Percentiles rank a stretch among this genome's conserved stretches.
Conservation (phyloP, 1,140 invertebrate species). For the Pseudobourletiella spinata region DNA sequence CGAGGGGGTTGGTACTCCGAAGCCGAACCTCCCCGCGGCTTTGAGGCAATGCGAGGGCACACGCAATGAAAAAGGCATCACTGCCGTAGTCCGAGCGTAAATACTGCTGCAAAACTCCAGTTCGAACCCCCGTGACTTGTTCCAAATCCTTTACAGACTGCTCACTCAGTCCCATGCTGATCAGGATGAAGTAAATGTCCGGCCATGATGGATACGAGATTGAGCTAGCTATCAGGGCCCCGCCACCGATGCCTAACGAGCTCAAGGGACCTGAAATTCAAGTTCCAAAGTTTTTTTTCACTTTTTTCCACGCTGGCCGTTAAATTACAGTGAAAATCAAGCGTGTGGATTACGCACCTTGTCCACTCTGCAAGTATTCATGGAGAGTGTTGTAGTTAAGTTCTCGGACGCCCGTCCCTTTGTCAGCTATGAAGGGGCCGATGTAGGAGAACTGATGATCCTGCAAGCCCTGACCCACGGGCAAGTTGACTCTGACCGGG, state of each 20-base stretch:
- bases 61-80: background rate
- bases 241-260: background rate
- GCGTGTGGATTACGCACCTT: too few relatives aligned
- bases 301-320: too few relatives aligned
- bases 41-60: constrained; percentile 23
- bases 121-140: background rate
- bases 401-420: background rate
- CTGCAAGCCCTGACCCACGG: background rate
- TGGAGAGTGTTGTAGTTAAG: background rate
- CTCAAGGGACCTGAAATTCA: background rate
- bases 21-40: constrained; percentile 29
- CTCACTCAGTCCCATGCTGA: background rate
- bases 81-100: background rate
- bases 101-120: constrained; percentile 7
- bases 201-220: background rate
- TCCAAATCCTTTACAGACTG: background rate
- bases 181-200: background rate
- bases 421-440: background rate
- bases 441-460: background rate
- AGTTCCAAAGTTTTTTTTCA: too few relatives aligned
- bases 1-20: constrained; percentile 18
- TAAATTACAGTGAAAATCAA: too few relatives aligned
- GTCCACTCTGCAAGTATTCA: background rate
- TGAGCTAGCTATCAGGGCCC: background rate
- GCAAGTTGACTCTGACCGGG: background rate